Evolutionary conservation across 2,113 vertebrate species (phyloP), one percentile per base, ranked within the genome.

Genomic region (Ciconia maguari): DNA sequence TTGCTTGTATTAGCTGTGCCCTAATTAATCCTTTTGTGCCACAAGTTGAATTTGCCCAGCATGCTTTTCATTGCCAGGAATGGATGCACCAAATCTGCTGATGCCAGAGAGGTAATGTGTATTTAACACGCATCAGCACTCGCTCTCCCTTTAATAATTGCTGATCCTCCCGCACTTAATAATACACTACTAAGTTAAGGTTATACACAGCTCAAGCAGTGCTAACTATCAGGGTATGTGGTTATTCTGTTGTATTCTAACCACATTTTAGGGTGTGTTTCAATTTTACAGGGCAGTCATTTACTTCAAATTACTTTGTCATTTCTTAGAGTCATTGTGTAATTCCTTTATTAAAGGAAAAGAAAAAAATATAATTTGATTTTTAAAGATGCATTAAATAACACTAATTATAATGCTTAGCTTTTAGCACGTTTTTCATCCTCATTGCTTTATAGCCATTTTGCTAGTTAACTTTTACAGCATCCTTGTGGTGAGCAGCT

Each of bases 301-400:
- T 96, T 94, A 92, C 72, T 96, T 93, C 89, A 74, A 93, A 97
- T 96, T 97, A 94, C 89, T 93, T 93, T 94, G 86, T 78, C 66
- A 76, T 94, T 93, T 93, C 92, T 96, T 88, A 87, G 89, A 95
- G 89, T 34, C 54, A 79, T 96, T 96, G 81, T 93, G 92, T 96
- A 96, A 96, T 94, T 87, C 91, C 65, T 89, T 94, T 93, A 83
- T 76, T 65, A 95, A 92, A 91, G 77, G 83, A 68, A 75, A 90
- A 86, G 57, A 60, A 74, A 76, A 66, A 92, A 70, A 41, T 41
- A 95, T 75, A 93, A 95, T 88, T 90, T 95, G 68, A 92, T 89
- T 96, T 94, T 95, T 87, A 95, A 94, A 77, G 90, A 78, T 90
- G 68, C 79, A 84, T 96, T 97, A 96, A 97, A 92, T 94, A 96